These are phyloP conservation scores for Macrostomum lignano DNA, from an alignment of 1,140 invertebrate genomes.

Conservation along the genomic window DNA sequence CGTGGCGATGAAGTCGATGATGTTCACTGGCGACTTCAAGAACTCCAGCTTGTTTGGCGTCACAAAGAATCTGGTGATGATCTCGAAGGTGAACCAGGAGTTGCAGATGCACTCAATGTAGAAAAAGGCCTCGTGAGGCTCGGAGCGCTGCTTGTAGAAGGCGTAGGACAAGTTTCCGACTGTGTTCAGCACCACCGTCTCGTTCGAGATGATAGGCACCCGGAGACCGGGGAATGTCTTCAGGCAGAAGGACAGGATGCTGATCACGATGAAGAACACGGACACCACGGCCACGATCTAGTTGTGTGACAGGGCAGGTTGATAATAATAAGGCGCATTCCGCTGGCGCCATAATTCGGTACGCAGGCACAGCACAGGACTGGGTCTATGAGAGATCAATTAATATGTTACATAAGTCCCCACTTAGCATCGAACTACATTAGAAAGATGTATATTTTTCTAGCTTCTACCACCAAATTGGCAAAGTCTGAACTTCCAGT, in stretches of 20 bases:
- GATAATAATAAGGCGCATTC: too few relatives aligned
- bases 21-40: slow-evolving; percentile 97
- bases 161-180: slow-evolving; percentile 27
- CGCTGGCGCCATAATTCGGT: too few relatives aligned
- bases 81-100: slow-evolving; percentile 75
- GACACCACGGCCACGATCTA: slow-evolving; percentile 56
- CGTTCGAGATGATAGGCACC: slow-evolving; percentile 57
- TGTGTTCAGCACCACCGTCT: slow-evolving; percentile 27
- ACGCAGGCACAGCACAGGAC: too few relatives aligned
- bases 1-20: slow-evolving; percentile 91
- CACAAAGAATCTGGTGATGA: slow-evolving; percentile 82
- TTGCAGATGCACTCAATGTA: slow-evolving; percentile 27
- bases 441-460: too few relatives aligned
- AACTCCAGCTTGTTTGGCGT: slow-evolving; percentile 92
- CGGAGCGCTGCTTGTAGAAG: slow-evolving; percentile 25
- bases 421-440: too few relatives aligned
- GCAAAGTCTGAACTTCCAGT: too few relatives aligned
- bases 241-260: slow-evolving; percentile 66
- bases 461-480: too few relatives aligned
- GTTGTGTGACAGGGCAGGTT: too few relatives aligned
- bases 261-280: slow-evolving; percentile 68
- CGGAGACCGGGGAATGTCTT: slow-evolving; percentile 65
- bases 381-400: too few relatives aligned
- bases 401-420: too few relatives aligned
- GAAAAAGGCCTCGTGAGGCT: slow-evolving; percentile 14